These are phyloP conservation scores for Elegia similella DNA, from an alignment of 2,888 invertebrate genomes.

Conservation along the genomic window DNA sequence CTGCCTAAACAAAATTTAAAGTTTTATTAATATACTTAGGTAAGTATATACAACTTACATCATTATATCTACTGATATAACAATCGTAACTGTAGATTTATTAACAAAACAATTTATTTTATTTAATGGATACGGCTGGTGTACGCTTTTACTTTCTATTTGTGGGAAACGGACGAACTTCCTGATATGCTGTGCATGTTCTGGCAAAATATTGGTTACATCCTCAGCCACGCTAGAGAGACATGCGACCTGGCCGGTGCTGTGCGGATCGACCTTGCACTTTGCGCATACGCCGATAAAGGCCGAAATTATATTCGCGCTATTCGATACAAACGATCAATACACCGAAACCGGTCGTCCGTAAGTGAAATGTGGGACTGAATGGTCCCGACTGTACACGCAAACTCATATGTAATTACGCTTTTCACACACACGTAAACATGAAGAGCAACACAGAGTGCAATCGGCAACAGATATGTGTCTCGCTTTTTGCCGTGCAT, in stretches of 20 bases:
- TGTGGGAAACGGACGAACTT: constrained; percentile 47
- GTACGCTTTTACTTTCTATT: constrained; percentile 68
- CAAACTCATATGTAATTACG: constrained; percentile 60
- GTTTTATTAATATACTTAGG: no score
- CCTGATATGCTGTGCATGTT: constrained; percentile 41
- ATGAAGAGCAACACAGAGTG: constrained; percentile 42
- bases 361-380: constrained; percentile 62
- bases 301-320: constrained; percentile 39
- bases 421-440: constrained; percentile 51
- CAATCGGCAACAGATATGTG: constrained; percentile 64
- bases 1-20: no score
- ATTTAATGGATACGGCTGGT: constrained; percentile 41
- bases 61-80: constrained; percentile 10
- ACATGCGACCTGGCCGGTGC: constrained; percentile 35
- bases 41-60: background rate
- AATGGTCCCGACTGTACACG: constrained; percentile 53
- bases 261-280: constrained; percentile 45
- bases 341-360: constrained; percentile 50
- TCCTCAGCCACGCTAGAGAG: constrained; percentile 40
- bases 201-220: constrained; percentile 35
- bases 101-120: constrained; percentile 15
- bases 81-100: constrained; percentile 2
- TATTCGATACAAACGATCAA: constrained; percentile 34
- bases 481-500: constrained; percentile 75
- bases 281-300: constrained; percentile 45